Evolutionary conservation across 2,797 vertebrate genomes (phyloP), one percentile per base, ranked within the genome.

Genomic region (Cryptoblepharus egeriae): DNA sequence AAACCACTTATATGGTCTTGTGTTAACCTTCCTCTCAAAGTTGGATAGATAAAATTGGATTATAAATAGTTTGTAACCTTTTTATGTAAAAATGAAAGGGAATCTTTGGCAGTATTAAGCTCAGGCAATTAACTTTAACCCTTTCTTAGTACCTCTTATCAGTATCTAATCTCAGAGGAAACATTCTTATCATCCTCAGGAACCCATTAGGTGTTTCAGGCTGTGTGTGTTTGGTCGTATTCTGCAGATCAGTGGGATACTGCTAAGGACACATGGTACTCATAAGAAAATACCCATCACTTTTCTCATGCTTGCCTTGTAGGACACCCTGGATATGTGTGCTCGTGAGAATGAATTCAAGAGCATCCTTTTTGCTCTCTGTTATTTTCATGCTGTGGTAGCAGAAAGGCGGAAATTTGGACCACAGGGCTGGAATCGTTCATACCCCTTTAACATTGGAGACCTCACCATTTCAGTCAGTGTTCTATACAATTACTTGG

Each of bases 251-350:
- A 49, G 28, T 68, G 35, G 60, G 49, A 22, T 37, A 8, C 24
- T n/a, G 28, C 57, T 63, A 16, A 63, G 68, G 18, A 58, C 1
- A 16, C 28, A 1, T 74, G 68, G 45, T 45, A 30, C 20, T 11
- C 2, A 3, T 3, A 3, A 35, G 63, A 26, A 28, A 24, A 75
- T 2, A 24, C 37, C 2, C 1, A 49, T 16, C 75, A 49, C 20
- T 83, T 32, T 67, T 67, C 52, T 22, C 57, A 1, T 85, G 12
- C 37, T 87, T 91, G 58, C 80, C 2, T 91, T 92, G 60, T 95
- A 99, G 98, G 97, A 99, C 88, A 98, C 97, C 0, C 88, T 99
- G 95, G 98, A 99, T 92, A 97, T 97, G 97, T 99, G 98, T 30
- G 94, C 96, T 0, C 94, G 96, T 45, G 98, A 99, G 93, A 97